Evolutionary conservation across 2,888 invertebrate species (phyloP).

Genomic region (Matsumyia berberina): DNA sequence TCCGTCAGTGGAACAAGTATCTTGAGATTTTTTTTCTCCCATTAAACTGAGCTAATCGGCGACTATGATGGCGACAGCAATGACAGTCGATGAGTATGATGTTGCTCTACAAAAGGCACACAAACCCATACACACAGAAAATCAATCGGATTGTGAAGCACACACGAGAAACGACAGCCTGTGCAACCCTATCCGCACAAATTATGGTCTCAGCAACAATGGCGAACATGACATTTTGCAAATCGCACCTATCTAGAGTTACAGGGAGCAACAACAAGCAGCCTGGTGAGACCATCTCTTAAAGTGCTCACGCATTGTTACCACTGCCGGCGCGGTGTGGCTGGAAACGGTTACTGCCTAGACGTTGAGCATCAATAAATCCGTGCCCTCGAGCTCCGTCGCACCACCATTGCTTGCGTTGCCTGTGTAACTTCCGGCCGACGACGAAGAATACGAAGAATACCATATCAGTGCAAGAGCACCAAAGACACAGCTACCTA

Average conservation of each 20-base stretch:
- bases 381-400: constrained; percentile 48
- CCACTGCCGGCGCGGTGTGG: neutral
- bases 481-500: constrained; percentile 23
- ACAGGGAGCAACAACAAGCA: constrained; percentile 55
- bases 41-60: constrained; percentile 31
- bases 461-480: constrained; percentile 52
- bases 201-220: constrained; percentile 73
- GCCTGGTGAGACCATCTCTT: constrained; percentile 44
- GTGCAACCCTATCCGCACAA: constrained; percentile 71
- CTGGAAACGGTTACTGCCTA: constrained; percentile 48
- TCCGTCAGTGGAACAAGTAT: constrained; percentile 27
- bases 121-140: neutral
- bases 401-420: neutral
- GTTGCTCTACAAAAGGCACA: constrained; percentile 6
- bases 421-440: constrained; percentile 59
- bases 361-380: constrained; percentile 70
- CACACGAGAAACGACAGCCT: constrained; percentile 31
- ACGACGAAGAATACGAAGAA: constrained; percentile 48
- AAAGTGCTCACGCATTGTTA: constrained; percentile 67
- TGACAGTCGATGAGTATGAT: constrained; percentile 35
- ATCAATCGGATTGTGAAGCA: constrained; percentile 58
- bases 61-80: constrained; percentile 23
- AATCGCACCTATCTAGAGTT: constrained; percentile 75
- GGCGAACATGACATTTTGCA: constrained; percentile 75
- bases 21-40: constrained; percentile 16